These are phyloP conservation scores for Eupsilia transversa DNA, from an alignment of 2,888 invertebrate genomes.

Conservation along the genomic window DNA sequence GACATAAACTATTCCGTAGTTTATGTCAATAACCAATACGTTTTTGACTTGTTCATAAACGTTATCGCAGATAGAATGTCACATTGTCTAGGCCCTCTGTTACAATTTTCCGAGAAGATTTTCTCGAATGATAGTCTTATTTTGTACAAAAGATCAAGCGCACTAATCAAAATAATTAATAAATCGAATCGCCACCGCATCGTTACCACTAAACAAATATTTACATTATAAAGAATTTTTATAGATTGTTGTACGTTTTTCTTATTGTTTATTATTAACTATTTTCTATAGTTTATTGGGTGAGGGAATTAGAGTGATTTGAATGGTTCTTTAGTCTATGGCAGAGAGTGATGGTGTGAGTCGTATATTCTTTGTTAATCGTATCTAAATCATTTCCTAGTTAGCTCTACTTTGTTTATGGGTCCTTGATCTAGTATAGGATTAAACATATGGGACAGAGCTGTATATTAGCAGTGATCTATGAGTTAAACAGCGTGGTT, in stretches of 20 bases:
- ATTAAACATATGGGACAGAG: constrained; percentile 57
- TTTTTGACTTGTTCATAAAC: neutral
- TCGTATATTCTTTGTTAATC: constrained; percentile 58
- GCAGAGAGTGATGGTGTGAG: constrained; percentile 47
- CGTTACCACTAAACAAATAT: constrained; percentile 66
- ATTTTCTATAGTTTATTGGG: constrained; percentile 72
- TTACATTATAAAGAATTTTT: constrained; percentile 71
- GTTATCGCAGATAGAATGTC: neutral
- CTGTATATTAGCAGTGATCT: constrained; percentile 57
- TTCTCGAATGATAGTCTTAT: neutral
- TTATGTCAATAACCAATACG: no score
- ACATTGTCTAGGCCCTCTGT: neutral
- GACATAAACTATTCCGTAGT: neutral
- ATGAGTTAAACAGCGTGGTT: constrained; percentile 39
- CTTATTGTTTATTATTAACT: constrained; percentile 78
- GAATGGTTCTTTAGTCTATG: constrained; percentile 58
- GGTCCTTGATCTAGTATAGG: constrained; percentile 37
- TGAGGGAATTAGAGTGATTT: constrained; percentile 73
- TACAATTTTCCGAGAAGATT: neutral
- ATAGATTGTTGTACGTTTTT: constrained; percentile 75
- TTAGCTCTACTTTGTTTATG: constrained; percentile 55
- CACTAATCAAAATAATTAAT: neutral
- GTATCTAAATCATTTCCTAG: constrained; percentile 66
- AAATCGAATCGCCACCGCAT: constrained; percentile 62
- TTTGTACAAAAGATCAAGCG: neutral